phyloP scores from a whole-genome alignment of 2,113 vertebrate genomes.

The Microcebus griseorufus region DNA sequence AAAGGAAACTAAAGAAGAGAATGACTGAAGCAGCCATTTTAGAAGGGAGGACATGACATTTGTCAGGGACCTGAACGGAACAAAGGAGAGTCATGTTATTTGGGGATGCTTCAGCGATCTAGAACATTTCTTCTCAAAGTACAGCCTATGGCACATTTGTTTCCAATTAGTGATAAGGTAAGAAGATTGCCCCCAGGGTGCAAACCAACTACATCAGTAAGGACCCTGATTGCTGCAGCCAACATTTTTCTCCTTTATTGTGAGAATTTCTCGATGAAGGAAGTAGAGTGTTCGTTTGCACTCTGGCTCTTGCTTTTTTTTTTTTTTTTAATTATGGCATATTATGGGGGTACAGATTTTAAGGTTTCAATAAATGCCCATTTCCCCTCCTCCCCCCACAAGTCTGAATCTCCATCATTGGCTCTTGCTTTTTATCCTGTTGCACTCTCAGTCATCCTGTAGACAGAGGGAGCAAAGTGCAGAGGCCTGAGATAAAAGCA shows the following conservation, averaged over 20 bases:
- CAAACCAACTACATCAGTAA: not conserved
- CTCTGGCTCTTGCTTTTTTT: not conserved
- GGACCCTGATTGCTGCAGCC: not conserved
- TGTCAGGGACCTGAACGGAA: not conserved
- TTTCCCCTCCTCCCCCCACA: too few relatives aligned
- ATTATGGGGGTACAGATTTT: too few relatives aligned
- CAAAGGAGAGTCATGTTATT: not conserved
- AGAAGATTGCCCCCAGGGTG: not conserved
- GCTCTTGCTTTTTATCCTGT: too few relatives aligned
- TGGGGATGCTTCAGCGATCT: not conserved
- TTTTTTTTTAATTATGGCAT: too few relatives aligned
- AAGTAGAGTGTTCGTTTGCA: not conserved
- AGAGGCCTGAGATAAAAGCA: not conserved
- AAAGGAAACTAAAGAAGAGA: not conserved
- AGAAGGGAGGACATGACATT: not conserved
- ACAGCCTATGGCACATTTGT: not conserved
- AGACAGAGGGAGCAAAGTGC: not conserved
- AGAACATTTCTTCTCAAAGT: not conserved
- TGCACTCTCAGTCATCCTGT: not conserved
- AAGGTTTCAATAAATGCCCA: too few relatives aligned
- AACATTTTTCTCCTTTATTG: not conserved
- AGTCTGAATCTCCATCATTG: too few relatives aligned
- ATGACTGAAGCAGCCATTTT: not conserved
- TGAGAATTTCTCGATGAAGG: not conserved
- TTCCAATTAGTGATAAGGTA: not conserved